Percentiles rank a stretch among this genome's conserved stretches.
Evolutionary conservation across 2,113 vertebrate genomes (phyloP).

Genomic region (Nyctereutes procyonoides): DNA sequence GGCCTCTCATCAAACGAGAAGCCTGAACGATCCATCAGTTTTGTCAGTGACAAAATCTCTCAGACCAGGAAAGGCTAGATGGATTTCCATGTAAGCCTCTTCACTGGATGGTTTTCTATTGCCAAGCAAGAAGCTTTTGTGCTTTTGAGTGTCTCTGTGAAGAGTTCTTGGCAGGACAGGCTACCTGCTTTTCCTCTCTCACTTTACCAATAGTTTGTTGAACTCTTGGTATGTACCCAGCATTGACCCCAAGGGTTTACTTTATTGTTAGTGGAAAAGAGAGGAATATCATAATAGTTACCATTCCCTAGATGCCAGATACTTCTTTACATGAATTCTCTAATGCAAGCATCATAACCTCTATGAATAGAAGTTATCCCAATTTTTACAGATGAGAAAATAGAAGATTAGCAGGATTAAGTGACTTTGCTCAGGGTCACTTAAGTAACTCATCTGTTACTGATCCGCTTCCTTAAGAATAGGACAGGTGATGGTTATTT

Average conservation of each 20-base stretch:
- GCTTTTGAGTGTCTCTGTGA: not conserved
- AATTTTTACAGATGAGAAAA: slow-evolving; percentile 2
- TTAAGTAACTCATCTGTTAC: not conserved
- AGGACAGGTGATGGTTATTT: not conserved
- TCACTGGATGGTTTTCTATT: not conserved
- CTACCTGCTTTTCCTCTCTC: not conserved
- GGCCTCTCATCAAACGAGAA: not conserved
- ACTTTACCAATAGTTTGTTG: not conserved
- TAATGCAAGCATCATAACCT: not conserved
- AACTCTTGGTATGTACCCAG: not conserved
- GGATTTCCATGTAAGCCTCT: not conserved
- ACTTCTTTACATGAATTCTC: not conserved
- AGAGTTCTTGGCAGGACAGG: not conserved
- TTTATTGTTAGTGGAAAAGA: not conserved
- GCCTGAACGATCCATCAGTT: not conserved
- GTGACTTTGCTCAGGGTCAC: not conserved
- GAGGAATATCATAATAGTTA: not conserved
- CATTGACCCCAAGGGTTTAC: not conserved
- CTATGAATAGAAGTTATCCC: not conserved
- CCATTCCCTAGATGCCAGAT: not conserved
- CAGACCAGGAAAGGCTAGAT: not conserved
- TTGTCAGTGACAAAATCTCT: not conserved
- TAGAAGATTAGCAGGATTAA: not conserved
- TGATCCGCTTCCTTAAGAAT: not conserved
- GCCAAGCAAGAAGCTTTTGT: not conserved